Evolutionary conservation across 2,888 invertebrate genomes (phyloP), one percentile per base, ranked within the genome.

Genomic region (Cataglyphis cursor): DNA sequence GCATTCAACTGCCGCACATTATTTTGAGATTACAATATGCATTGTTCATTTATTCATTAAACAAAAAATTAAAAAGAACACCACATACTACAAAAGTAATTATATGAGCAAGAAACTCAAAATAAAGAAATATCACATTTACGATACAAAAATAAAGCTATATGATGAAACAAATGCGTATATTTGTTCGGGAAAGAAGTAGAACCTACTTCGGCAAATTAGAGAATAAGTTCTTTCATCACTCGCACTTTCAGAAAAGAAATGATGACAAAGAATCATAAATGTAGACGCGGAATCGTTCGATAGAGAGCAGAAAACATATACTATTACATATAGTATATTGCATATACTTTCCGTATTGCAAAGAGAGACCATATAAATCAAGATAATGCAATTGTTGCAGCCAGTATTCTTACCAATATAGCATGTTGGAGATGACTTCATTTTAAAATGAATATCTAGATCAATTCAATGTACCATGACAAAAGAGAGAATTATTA

Each of bases 341-440:
- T 44, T 18, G 44, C 21, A 59, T 59, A 44, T 18, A 68, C 24
- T 61, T 80, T 59, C 44, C 44, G 66, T 59, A 78, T 44, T 18
- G 57, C 44, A 18, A 24, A 5, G 10, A n/a, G 44, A 18, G 21
- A 1, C 12, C 12, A 31, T 31, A 44, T 48, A 31, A 41, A 44
- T 70, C 59, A 24, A 80, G 38, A 59, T 80, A 80, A 70, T n/a
- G 70, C 59, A 80, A 68, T 80, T 80, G 44, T 59, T 44, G 57
- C 57, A 61, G 35, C 44, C 70, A 8, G 31, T 57, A 68, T 44
- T 78, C 59, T 68, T 44, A 59, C 59, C 12, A 9, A 18, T 59
- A 78, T 59, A 18, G 35, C 44, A 24, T 57, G 59, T 6, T 28
- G 68, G n/a, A 35, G 31, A 59, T 44, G 10, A 44, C 48, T 80